Evolutionary conservation across 2,888 invertebrate species (phyloP).

Genomic region (Allygus modestus): DNA sequence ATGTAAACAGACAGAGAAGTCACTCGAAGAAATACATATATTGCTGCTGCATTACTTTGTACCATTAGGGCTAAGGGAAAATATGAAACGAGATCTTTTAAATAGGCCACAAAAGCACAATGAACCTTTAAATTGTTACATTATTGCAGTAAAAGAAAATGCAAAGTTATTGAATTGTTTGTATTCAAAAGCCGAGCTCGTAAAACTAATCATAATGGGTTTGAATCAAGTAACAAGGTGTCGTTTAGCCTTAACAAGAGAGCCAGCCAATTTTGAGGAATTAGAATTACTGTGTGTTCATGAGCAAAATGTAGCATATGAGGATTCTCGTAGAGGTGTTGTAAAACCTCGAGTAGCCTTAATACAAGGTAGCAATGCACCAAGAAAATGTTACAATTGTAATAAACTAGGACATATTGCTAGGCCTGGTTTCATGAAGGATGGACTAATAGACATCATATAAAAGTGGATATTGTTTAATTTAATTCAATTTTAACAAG

Average conservation of each 20-base stretch:
- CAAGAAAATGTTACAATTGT: not conserved
- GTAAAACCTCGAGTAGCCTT: not conserved
- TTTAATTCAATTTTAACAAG: too few relatives aligned
- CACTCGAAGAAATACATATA: not conserved
- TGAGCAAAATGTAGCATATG: slow-evolving; percentile 20
- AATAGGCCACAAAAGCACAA: slow-evolving; percentile 13
- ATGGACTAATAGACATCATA: too few relatives aligned
- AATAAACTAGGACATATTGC: not conserved
- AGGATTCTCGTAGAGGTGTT: not conserved
- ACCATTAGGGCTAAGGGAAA: slow-evolving; percentile 17
- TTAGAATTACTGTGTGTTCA: slow-evolving; percentile 11
- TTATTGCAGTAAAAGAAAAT: slow-evolving; percentile 8
- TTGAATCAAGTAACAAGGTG: slow-evolving; percentile 15
- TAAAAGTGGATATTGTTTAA: too few relatives aligned
- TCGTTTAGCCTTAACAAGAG: not conserved
- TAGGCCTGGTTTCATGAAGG: too few relatives aligned
- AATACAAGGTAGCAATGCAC: not conserved
- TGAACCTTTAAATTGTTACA: slow-evolving; percentile 31
- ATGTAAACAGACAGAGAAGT: not conserved
- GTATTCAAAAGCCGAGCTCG: not conserved
- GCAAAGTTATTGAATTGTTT: slow-evolving; percentile 8
- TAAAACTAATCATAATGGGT: not conserved
- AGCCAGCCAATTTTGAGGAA: not conserved
- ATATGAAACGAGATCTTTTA: slow-evolving; percentile 25
- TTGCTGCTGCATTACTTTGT: slow-evolving; percentile 1